These are phyloP conservation scores for Athalia circularis DNA, from an alignment of 2,888 invertebrate species.

Conservation along the genomic window DNA sequence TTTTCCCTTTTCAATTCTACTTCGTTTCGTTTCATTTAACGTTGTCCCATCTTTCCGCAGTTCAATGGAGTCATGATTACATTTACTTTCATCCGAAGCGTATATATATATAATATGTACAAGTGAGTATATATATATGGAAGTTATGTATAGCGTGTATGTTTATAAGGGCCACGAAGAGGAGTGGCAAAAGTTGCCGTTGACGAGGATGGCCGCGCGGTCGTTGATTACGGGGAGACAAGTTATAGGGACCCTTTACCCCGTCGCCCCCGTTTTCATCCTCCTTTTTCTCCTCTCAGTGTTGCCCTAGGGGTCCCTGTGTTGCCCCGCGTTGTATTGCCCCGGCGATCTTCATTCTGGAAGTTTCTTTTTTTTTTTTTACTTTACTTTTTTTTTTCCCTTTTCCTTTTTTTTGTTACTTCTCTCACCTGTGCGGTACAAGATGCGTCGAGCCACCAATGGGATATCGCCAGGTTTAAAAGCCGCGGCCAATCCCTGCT, in stretches of 20 bases:
- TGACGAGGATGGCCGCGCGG: conserved; percentile 35
- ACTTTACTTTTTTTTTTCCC: conserved; percentile 8
- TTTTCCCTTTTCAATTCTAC: no score
- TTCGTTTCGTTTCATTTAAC: no score
- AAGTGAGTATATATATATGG: background rate
- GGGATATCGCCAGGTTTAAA: conserved; percentile 55
- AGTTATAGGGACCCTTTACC: conserved; percentile 19
- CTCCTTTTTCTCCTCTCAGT: background rate
- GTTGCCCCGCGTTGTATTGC: no score
- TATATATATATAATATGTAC: no score
- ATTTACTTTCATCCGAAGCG: no score
- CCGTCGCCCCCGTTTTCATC: conserved; percentile 23
- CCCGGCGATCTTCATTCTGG: no score
- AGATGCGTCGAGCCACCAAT: conserved; percentile 50
- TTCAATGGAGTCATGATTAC: no score
- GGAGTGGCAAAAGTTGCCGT: conserved; percentile 34
- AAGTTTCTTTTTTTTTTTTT: background rate
- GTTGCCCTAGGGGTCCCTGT: no score
- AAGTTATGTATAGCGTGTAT: background rate
- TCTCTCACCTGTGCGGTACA: conserved; percentile 54
- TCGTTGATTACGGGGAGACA: conserved; percentile 28
- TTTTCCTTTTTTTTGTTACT: conserved; percentile 51
- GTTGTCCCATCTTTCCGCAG: no score
- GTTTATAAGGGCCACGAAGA: conserved; percentile 7
- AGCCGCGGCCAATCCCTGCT: conserved; percentile 65